Conservation (phyloP, 2,888 invertebrate genomes). For the Pristionchus japonicus region DNA sequence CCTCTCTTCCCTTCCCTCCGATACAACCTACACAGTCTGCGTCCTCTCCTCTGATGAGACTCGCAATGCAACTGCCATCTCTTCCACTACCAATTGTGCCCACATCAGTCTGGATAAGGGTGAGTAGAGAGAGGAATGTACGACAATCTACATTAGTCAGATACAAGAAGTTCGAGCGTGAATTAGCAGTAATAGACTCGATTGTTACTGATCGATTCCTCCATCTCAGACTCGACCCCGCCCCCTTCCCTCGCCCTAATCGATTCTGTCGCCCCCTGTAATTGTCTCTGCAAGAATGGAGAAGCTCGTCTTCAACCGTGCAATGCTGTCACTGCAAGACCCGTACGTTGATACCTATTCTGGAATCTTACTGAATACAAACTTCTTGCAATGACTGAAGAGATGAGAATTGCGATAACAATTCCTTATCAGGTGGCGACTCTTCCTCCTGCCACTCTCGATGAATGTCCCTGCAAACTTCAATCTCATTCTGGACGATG, state of each 20-base stretch:
- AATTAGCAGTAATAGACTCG: background rate
- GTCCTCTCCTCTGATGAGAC: slow-evolving; percentile 55
- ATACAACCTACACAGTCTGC: slow-evolving; percentile 67
- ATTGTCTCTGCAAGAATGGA: slow-evolving; percentile 67
- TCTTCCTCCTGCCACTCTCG: slow-evolving; percentile 66
- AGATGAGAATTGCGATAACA: background rate
- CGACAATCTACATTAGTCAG: too few species aligned
- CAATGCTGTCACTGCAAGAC: slow-evolving; percentile 58
- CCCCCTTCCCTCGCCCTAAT: slow-evolving; percentile 53
- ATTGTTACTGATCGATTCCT: too few species aligned
- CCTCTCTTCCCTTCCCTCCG: slow-evolving; percentile 58
- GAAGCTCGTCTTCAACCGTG: slow-evolving; percentile 65
- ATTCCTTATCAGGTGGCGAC: slow-evolving; percentile 60
- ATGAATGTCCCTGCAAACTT: slow-evolving; percentile 65
- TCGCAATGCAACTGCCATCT: slow-evolving; percentile 57
- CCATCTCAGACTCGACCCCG: slow-evolving; percentile 63
- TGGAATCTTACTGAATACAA: too few species aligned
- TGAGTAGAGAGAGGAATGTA: slow-evolving; percentile 32
- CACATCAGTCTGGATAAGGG: slow-evolving; percentile 55
- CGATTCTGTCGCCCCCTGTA: slow-evolving; percentile 56
- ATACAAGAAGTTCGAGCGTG: too few species aligned
- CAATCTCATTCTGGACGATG: slow-evolving; percentile 63
- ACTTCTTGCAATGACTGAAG: too few species aligned
- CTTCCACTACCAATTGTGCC: slow-evolving; percentile 60
- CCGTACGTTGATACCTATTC: background rate